Evolutionary conservation across 1,140 invertebrate species (phyloP), one percentile per base, ranked within the genome.

Genomic region (Nymphalis io): DNA sequence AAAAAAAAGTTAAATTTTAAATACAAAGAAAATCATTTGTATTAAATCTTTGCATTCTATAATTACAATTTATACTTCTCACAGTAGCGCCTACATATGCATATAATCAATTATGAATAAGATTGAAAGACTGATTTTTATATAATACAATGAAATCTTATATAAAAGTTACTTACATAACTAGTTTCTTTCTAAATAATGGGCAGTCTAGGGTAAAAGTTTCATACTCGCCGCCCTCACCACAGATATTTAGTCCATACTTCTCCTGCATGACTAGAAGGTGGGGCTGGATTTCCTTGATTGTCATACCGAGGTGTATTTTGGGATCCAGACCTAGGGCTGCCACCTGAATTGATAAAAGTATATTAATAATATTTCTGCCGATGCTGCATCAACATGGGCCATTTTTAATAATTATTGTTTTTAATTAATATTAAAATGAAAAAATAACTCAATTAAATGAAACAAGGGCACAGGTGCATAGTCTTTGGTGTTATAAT

Each of bases 221-320:
- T 93, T 99, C 99, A 91, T 99, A 99, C 92, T 99, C 99, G 57
- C 99, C 99, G 46, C 99, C 99, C 93, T 99, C 99, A 48, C 99
- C 99, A 93, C 99, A 99, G 53, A 99, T 95, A 93, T 99, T 99
- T 68, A 99, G 92, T 18, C 98, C 98, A 93, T 98, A 99, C 91
- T 98, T 98, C 91, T 96, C 95, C 85, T 96, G 95, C 95, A 99
- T 97, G 90, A 96, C 94, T 64, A 95, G 81, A 76, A 99, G 93
- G 90, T 98, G 96, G 18, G 96, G 94, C 85, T 97, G 95, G 85
- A 99, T 95, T 78, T 98, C 95, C 73, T 93, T 93, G 72, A 99
- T 93, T 33, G 95, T 95, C 92, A 96, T 95, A 39, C 98, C 98
- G 65, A 99, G 93, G 93, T 99, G 97, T 78, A 96, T 94, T 60